These are phyloP conservation scores for Cephus nigrinus DNA, from an alignment of 2,888 invertebrate species.

Conservation along the genomic window DNA sequence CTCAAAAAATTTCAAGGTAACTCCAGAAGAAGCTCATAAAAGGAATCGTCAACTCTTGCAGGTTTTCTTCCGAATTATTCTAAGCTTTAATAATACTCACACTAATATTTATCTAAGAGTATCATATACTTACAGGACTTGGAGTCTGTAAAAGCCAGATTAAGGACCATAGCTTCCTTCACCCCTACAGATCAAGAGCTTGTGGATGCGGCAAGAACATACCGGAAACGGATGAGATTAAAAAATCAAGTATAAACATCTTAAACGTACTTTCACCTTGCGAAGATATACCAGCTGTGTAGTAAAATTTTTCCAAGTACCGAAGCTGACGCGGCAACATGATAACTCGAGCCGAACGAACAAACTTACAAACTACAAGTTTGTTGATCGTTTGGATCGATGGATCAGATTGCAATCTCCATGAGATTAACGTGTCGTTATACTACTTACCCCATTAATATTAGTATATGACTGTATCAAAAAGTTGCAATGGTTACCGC, in stretches of 20 bases:
- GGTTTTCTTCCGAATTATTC: slow-evolving; percentile 32
- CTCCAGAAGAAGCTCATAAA: not conserved
- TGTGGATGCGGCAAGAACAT: slow-evolving; percentile 42
- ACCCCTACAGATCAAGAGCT: slow-evolving; percentile 59
- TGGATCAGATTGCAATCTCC: slow-evolving; percentile 45
- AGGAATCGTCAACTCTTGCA: slow-evolving; percentile 44
- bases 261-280: not conserved
- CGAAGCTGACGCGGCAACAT: slow-evolving; percentile 32
- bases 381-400: slow-evolving; percentile 66
- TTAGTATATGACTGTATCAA: not conserved
- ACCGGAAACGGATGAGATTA: slow-evolving; percentile 32
- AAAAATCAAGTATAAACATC: not conserved
- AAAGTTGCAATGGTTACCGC: not conserved
- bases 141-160: slow-evolving; percentile 51
- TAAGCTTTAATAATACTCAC: not conserved
- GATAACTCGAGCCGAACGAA: slow-evolving; percentile 67
- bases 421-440: not conserved
- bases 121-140: slow-evolving; percentile 43
- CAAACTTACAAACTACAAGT: slow-evolving; percentile 62
- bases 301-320: not conserved
- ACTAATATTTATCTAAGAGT: not conserved
- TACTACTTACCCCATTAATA: not conserved
- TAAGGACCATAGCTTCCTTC: slow-evolving; percentile 56
- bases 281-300: not conserved
- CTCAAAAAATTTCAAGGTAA: not conserved